phyloP scores from a whole-genome alignment of 2,797 vertebrate species.

The Phalanger gymnotis region DNA sequence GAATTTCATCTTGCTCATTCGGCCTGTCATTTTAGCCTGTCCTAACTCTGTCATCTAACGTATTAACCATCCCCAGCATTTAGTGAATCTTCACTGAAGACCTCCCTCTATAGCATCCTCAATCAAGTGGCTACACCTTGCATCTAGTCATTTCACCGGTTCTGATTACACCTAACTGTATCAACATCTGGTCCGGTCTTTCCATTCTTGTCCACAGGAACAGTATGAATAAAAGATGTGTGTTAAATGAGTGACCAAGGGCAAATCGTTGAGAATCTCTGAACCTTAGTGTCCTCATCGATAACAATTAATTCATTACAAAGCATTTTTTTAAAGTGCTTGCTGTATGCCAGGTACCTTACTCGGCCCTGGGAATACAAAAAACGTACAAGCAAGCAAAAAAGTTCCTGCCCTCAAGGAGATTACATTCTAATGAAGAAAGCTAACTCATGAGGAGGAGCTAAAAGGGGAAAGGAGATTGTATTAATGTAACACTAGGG shows the following conservation, averaged over 20 bases:
- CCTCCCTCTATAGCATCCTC: not conserved
- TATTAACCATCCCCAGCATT: not conserved
- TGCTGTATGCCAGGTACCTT: not conserved
- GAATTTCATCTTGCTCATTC: not conserved
- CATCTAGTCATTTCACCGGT: not conserved
- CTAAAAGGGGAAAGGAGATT: not conserved
- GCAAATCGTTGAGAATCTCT: not conserved
- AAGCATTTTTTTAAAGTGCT: not conserved
- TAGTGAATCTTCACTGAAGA: not conserved
- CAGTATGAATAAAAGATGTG: not conserved
- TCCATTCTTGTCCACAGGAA: not conserved
- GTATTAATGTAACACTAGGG: not conserved
- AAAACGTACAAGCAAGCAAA: not conserved
- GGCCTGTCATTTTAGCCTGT: not conserved
- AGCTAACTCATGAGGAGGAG: not conserved
- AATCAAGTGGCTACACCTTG: not conserved
- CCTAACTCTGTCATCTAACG: not conserved
- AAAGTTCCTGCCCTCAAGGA: not conserved
- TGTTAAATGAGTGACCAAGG: not conserved
- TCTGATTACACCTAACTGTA: not conserved
- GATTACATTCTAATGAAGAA: not conserved
- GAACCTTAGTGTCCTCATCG: not conserved
- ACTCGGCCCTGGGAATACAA: not conserved
- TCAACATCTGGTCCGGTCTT: not conserved
- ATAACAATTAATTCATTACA: not conserved